Conservation (phyloP, 2,888 invertebrate species). For the Epinotia ramella region DNA sequence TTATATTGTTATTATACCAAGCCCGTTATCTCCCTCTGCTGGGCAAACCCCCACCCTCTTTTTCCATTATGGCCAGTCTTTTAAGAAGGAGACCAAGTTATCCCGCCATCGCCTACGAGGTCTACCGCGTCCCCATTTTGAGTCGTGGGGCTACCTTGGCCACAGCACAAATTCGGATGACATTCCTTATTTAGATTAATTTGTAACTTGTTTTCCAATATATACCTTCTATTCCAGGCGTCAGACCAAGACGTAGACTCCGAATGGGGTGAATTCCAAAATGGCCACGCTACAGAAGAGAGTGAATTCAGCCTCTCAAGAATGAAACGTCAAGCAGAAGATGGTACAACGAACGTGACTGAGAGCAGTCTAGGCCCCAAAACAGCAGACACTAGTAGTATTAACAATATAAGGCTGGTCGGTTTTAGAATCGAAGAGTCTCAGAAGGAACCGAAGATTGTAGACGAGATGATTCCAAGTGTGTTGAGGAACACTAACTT, state of each 20-base stretch:
- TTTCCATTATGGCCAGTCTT: no score
- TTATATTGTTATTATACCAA: no score
- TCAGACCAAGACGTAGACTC: constrained; percentile 9
- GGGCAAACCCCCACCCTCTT: no score
- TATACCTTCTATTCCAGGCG: constrained; percentile 4
- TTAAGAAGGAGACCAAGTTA: no score
- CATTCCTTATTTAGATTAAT: no score
- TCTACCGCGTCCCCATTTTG: no score
- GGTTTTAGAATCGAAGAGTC: constrained; percentile 78
- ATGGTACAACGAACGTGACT: background rate
- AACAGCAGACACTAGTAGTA: background rate
- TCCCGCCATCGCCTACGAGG: no score
- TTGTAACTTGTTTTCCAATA: background rate
- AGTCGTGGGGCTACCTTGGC: no score
- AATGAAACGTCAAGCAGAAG: constrained; percentile 5
- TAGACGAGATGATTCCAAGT: constrained; percentile 74
- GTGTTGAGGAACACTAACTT: constrained; percentile 68
- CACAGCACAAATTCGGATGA: no score
- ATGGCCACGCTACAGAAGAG: background rate
- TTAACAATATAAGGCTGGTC: constrained; percentile 56
- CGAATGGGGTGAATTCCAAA: constrained; percentile 27
- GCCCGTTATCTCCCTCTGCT: no score
- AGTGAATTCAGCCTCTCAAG: constrained; percentile 19
- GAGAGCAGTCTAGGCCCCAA: constrained; percentile 34
- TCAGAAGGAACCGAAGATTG: constrained; percentile 81